A percentile compares a stretch with the other conserved stretches of the same genome.
These are phyloP conservation scores for Chelidonichthys spinosus DNA, from an alignment of 2,797 vertebrate species.

Conservation along the genomic window DNA sequence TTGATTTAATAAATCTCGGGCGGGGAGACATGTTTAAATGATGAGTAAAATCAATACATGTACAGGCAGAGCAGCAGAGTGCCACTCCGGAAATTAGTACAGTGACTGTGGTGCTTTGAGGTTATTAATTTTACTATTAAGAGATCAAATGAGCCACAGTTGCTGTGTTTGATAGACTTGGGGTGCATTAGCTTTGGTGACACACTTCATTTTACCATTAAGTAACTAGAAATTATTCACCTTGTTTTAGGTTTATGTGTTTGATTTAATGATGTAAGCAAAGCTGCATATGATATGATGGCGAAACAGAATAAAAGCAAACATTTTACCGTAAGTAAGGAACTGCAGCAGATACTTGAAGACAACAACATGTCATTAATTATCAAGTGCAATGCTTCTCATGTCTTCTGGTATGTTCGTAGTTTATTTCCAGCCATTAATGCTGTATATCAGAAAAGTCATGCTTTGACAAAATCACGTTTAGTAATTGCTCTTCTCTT, in stretches of 20 bases:
- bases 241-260: not conserved
- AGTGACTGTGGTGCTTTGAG: slow-evolving; percentile 22
- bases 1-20: slow-evolving; percentile 21
- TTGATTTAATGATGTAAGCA: slow-evolving; percentile 7
- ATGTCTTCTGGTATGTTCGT: slow-evolving; percentile 15
- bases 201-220: slow-evolving; percentile 8
- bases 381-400: slow-evolving; percentile 22
- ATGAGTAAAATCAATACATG: slow-evolving; percentile 41
- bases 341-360: slow-evolving; percentile 7
- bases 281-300: not conserved
- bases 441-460: slow-evolving; percentile 29
- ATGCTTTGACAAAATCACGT: slow-evolving; percentile 20
- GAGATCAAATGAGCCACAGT: slow-evolving; percentile 26
- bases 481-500: slow-evolving; percentile 28
- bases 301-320: not conserved
- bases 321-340: not conserved
- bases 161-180: slow-evolving; percentile 21
- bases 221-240: slow-evolving; percentile 1
- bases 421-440: slow-evolving; percentile 38
- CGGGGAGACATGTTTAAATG: slow-evolving; percentile 31
- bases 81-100: slow-evolving; percentile 31
- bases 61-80: slow-evolving; percentile 21
- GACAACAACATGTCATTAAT: slow-evolving; percentile 33
- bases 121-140: slow-evolving; percentile 30
- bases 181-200: not conserved